phyloP scores from a whole-genome alignment of 2,113 vertebrate species.

The Barbus barbus region DNA sequence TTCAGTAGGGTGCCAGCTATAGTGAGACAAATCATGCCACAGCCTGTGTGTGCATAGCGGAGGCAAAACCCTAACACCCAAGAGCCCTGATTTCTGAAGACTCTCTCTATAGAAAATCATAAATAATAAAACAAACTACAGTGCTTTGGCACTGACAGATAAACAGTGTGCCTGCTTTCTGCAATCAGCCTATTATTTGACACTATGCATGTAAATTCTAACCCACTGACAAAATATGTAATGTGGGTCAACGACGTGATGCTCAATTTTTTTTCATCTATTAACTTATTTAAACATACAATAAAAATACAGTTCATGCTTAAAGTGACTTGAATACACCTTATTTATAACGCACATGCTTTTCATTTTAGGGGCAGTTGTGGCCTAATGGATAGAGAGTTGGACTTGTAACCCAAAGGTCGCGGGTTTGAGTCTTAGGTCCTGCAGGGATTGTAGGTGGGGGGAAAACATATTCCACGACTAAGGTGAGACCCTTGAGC shows the following conservation, averaged over 20 bases:
- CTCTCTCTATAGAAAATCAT: neutral
- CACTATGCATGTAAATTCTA: neutral
- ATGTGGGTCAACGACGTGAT: neutral
- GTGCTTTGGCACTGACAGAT: neutral
- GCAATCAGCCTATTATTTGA: conserved; percentile 23
- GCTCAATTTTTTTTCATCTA: neutral
- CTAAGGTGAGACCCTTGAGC: too few relatives aligned
- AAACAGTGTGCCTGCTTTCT: neutral
- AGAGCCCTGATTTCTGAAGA: conserved; percentile 18
- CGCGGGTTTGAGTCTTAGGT: too few relatives aligned
- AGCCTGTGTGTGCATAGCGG: neutral
- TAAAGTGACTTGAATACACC: neutral
- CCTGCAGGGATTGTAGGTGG: too few relatives aligned
- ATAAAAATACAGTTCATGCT: neutral
- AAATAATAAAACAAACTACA: conserved; percentile 26
- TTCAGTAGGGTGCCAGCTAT: neutral
- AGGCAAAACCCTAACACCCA: conserved; percentile 17
- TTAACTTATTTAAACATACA: neutral
- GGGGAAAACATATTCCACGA: too few relatives aligned
- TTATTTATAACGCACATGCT: neutral
- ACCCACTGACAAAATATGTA: neutral
- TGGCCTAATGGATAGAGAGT: too few relatives aligned
- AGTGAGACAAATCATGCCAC: conserved; percentile 38
- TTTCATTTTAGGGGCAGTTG: too few relatives aligned
- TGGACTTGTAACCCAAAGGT: too few relatives aligned